phyloP scores from a whole-genome alignment of 2,888 invertebrate genomes.

The Machimus atricapillus region DNA sequence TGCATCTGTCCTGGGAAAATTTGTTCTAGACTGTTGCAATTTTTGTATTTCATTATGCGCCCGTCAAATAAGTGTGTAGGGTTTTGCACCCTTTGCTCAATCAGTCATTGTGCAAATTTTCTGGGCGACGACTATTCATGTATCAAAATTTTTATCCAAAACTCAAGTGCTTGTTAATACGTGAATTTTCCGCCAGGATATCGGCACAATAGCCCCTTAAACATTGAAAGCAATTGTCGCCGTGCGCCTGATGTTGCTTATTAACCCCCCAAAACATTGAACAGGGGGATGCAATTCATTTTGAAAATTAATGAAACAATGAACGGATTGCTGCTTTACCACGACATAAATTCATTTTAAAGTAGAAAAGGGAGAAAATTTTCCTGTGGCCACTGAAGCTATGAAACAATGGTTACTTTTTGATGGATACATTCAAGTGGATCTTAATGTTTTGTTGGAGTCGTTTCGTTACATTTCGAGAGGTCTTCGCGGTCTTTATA shows the following conservation, averaged over 20 bases:
- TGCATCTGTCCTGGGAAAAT: conserved; percentile 38
- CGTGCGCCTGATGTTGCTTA: conserved; percentile 10
- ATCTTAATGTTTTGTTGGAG: conserved; percentile 43
- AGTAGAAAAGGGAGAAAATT: not conserved
- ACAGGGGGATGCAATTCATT: conserved; percentile 9
- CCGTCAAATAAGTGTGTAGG: not conserved
- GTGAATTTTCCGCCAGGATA: not conserved
- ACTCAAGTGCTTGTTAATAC: conserved; percentile 24
- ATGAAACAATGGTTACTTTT: not conserved
- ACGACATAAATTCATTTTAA: not conserved
- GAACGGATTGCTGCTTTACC: not conserved
- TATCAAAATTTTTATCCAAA: conserved; percentile 45
- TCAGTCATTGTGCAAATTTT: conserved; percentile 21
- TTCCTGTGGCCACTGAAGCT: not conserved
- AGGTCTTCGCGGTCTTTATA: conserved; percentile 29
- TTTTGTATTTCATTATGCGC: not conserved
- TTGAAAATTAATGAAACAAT: conserved; percentile 20
- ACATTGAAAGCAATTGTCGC: not conserved
- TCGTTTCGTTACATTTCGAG: conserved; percentile 44
- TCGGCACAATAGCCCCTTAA: not conserved
- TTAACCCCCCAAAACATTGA: not conserved
- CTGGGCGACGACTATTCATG: conserved; percentile 39
- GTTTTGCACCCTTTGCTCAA: conserved; percentile 41
- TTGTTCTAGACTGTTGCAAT: not conserved
- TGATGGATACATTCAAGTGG: conserved; percentile 35